These are phyloP conservation scores for Microplitis mediator DNA, from an alignment of 1,140 invertebrate species.

Conservation along the genomic window DNA sequence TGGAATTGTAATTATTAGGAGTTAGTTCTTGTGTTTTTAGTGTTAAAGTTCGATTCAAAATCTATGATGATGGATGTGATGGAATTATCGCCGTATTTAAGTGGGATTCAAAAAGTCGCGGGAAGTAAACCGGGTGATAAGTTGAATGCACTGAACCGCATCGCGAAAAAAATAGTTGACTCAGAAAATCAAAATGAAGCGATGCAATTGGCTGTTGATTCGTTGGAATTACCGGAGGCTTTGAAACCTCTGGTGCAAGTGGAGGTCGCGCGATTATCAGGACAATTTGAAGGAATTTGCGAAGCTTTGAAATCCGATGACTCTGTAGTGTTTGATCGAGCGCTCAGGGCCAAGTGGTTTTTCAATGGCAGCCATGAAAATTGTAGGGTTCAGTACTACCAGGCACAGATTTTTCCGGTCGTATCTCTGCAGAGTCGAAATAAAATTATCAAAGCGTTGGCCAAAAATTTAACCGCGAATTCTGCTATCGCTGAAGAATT, in stretches of 20 bases:
- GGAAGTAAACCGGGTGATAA: constrained; percentile 13
- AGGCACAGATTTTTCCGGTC: constrained; percentile 34
- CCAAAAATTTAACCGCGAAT: constrained; percentile 16
- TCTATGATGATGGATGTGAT: no score
- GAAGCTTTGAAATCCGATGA: constrained; percentile 43
- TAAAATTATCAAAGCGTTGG: constrained; percentile 39
- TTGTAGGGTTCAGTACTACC: constrained; percentile 38
- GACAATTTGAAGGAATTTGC: constrained; percentile 30
- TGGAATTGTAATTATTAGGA: no score
- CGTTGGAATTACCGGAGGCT: constrained; percentile 23
- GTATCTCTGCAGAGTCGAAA: constrained; percentile 39
- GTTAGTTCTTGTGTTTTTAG: no score
- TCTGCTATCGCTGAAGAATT: constrained; percentile 37
- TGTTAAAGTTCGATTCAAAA: no score
- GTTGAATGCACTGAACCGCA: not conserved
- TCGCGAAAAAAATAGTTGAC: not conserved
- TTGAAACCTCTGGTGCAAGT: constrained; percentile 36
- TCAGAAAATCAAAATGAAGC: not conserved
- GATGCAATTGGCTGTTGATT: not conserved
- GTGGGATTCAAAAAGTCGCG: constrained; percentile 9
- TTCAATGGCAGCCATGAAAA: constrained; percentile 35
- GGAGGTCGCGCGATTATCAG: constrained; percentile 37
- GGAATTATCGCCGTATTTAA: constrained; percentile 5
- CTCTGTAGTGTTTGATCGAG: constrained; percentile 33
- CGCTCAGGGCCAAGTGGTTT: constrained; percentile 40